These are phyloP conservation scores for Apotomis capreana DNA, from an alignment of 2,888 invertebrate genomes.

Conservation along the genomic window DNA sequence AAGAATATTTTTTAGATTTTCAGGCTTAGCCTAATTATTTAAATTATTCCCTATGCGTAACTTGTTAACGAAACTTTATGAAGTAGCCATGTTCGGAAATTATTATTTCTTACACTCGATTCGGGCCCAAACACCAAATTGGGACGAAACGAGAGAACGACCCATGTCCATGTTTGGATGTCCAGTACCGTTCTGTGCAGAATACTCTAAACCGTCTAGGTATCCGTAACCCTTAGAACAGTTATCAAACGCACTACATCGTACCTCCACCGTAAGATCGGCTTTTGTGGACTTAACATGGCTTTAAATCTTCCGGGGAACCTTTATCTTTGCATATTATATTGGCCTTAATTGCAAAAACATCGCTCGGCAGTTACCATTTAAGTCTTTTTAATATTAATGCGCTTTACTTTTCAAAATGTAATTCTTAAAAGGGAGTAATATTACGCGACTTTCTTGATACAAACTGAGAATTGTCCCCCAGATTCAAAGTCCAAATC, in stretches of 20 bases:
- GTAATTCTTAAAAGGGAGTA: neutral
- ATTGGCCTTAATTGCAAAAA: conserved; percentile 37
- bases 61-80: too few species aligned
- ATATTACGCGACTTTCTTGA: neutral
- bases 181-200: too few species aligned
- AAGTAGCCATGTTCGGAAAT: too few species aligned
- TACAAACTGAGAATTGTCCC: neutral
- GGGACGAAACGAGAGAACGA: too few species aligned
- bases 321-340: conserved; percentile 32
- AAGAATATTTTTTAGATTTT: too few species aligned
- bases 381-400: conserved; percentile 26
- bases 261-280: neutral
- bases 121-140: too few species aligned
- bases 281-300: conserved; percentile 19
- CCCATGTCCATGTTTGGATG: too few species aligned
- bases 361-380: conserved; percentile 40
- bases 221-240: too few species aligned
- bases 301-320: conserved; percentile 21
- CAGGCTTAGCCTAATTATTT: too few species aligned
- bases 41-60: too few species aligned
- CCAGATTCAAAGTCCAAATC: neutral
- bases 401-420: neutral
- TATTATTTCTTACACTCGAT: too few species aligned
- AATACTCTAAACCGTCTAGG: too few species aligned
- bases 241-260: neutral